These are phyloP conservation scores for Seriola dumerili DNA, from an alignment of 2,113 vertebrate genomes.

Conservation along the genomic window DNA sequence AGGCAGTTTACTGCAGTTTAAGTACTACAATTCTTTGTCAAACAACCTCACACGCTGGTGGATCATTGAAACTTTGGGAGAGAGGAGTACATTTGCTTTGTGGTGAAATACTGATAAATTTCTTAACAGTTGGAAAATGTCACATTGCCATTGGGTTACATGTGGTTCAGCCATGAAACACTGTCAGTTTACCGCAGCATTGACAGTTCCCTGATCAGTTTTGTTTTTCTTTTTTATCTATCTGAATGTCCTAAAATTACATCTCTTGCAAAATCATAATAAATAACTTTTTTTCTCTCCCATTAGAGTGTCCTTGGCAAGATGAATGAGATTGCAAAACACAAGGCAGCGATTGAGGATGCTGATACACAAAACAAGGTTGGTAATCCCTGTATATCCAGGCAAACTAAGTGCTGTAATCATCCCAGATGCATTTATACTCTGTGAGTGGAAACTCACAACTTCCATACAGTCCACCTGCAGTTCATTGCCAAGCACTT, in stretches of 20 bases:
- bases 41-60: no score
- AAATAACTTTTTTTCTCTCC: not conserved
- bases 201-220: not conserved
- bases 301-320: slow-evolving; percentile 94
- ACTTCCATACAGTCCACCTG: not conserved
- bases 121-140: slow-evolving; percentile 14
- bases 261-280: not conserved
- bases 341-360: slow-evolving; percentile 94
- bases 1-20: not conserved
- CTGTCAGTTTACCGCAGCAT: not conserved
- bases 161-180: not conserved
- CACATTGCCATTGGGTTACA: not conserved
- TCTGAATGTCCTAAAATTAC: not conserved
- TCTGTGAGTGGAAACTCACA: not conserved
- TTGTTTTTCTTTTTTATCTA: not conserved
- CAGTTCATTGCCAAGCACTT: not conserved
- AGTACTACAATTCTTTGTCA: not conserved
- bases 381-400: not conserved
- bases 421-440: not conserved
- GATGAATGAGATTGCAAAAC: slow-evolving; percentile 96
- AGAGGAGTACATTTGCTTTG: not conserved
- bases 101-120: not conserved
- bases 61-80: no score
- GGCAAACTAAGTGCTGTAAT: not conserved
- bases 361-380: slow-evolving; percentile 97